These are phyloP conservation scores for Marasmarcha lunaedactyla DNA, from an alignment of 2,888 invertebrate species.

Conservation along the genomic window DNA sequence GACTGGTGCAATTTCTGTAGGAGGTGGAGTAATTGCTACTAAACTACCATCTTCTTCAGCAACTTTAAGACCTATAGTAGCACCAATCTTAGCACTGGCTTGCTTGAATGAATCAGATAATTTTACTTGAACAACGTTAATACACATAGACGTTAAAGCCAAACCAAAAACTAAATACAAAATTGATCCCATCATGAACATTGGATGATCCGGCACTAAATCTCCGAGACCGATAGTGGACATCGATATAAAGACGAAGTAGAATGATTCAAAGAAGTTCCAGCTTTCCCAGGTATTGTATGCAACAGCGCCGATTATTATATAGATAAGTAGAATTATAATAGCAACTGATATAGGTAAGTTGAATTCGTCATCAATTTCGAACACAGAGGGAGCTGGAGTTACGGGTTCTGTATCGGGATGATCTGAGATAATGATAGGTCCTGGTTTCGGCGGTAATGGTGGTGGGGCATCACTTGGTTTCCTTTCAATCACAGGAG, in stretches of 20 bases:
- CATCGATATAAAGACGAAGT: constrained; percentile 97
- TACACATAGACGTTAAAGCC: constrained; percentile 96
- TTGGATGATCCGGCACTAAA: constrained; percentile 88
- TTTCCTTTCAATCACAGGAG: constrained; percentile 30
- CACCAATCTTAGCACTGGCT: constrained; percentile 87
- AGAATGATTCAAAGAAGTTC: constrained; percentile 94
- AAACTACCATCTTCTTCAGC: constrained; percentile 75
- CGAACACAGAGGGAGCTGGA: constrained; percentile 81
- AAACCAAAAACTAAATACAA: constrained; percentile 94
- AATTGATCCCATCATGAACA: constrained; percentile 91
- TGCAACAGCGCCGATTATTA: constrained; percentile 85
- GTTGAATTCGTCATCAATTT: constrained; percentile 94
- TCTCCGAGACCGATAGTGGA: constrained; percentile 98
- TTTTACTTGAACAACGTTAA: constrained; percentile 93
- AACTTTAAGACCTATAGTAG: constrained; percentile 83
- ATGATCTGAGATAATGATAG: constrained; percentile 33
- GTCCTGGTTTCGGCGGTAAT: constrained; percentile 49
- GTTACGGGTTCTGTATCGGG: constrained; percentile 75
- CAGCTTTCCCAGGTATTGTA: constrained; percentile 85
- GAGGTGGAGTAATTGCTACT: constrained; percentile 51
- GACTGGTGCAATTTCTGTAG: constrained; percentile 49
- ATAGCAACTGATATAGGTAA: constrained; percentile 92
- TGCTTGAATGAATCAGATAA: constrained; percentile 84
- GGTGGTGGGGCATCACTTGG: constrained; percentile 53
- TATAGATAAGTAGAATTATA: constrained; percentile 84